Evolutionary conservation across 2,113 vertebrate species (phyloP).

Genomic region (Brachyhypopomus occidentalis): DNA sequence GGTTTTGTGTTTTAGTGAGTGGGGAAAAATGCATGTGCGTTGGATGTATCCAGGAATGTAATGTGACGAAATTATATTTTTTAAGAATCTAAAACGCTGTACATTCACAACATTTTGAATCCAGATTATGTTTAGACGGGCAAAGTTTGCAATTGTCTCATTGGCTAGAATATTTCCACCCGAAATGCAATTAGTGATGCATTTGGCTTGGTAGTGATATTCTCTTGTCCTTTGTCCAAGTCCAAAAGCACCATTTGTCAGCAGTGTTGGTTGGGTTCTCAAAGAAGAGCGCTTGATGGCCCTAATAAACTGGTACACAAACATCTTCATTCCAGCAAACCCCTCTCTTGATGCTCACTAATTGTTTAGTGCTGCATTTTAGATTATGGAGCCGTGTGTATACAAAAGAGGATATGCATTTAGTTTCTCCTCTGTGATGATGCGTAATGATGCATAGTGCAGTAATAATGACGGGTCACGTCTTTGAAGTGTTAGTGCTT

Average conservation of each 20-base stretch:
- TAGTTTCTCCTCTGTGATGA: too few species aligned
- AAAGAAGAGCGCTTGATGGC: neutral
- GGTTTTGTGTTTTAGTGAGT: neutral
- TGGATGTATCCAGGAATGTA: neutral
- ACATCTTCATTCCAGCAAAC: neutral
- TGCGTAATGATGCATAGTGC: too few species aligned
- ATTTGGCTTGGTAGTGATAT: constrained; percentile 17
- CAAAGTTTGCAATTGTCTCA: neutral
- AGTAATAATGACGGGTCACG: too few species aligned
- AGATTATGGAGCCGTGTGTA: too few species aligned
- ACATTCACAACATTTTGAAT: neutral
- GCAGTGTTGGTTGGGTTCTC: constrained; percentile 23
- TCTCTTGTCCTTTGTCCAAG: neutral
- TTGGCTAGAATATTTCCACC: neutral
- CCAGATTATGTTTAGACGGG: neutral
- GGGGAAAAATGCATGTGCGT: neutral
- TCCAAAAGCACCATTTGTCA: constrained; percentile 21
- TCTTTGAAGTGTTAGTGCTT: too few species aligned
- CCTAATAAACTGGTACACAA: neutral
- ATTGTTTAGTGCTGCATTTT: neutral
- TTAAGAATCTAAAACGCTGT: neutral
- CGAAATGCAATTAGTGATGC: constrained; percentile 12
- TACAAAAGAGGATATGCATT: too few species aligned
- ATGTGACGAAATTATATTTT: too few species aligned
- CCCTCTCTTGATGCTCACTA: neutral